Evolutionary conservation across 2,113 vertebrate species (phyloP).

Genomic region (Phrynosoma blainvillii): DNA sequence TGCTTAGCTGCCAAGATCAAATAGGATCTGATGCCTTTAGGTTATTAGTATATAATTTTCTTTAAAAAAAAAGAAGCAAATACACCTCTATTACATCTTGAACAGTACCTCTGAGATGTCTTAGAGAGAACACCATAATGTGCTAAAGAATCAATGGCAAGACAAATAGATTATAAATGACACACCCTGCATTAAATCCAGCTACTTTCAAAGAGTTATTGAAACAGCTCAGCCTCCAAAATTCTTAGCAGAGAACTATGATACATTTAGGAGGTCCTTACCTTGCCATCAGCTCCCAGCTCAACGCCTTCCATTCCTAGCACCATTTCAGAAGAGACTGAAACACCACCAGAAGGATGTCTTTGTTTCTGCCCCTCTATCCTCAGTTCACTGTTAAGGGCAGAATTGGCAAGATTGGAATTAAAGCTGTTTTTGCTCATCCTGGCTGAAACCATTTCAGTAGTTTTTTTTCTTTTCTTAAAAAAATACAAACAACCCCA

Average conservation of each 20-base stretch:
- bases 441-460: background rate
- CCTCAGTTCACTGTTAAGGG: constrained; percentile 83
- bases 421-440: constrained; percentile 6
- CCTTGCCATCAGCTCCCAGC: constrained; percentile 90
- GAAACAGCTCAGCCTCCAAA: background rate
- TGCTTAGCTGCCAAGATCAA: no score
- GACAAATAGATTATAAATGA: no score
- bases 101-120: background rate
- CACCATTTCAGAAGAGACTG: constrained; percentile 89
- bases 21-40: no score
- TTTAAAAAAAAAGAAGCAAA: no score
- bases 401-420: background rate
- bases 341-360: constrained; percentile 90
- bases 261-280: constrained; percentile 53
- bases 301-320: constrained; percentile 94
- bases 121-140: background rate
- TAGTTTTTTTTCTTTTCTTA: no score
- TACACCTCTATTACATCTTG: no score
- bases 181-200: no score
- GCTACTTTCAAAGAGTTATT: background rate
- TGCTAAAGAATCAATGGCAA: background rate
- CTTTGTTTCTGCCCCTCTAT: constrained; percentile 90
- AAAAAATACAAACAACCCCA: background rate
- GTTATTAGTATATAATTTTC: no score
- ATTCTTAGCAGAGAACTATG: background rate